Evolutionary conservation across 2,888 invertebrate species (phyloP), one percentile per base, ranked within the genome.

Genomic region (Deilephila porcellus): DNA sequence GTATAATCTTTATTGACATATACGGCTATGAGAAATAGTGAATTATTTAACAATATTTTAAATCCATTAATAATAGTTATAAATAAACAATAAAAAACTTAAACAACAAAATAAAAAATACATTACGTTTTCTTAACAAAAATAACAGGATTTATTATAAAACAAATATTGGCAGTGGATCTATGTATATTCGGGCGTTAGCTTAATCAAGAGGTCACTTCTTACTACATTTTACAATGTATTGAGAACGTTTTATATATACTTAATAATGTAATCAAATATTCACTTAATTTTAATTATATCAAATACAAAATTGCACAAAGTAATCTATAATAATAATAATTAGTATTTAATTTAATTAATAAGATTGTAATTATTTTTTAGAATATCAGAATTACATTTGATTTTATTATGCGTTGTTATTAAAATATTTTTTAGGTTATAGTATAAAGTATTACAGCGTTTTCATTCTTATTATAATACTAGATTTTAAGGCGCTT

Each of bases 401-500:
- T 56, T 29, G 52, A 56, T 52, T 71, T 60, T 71, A 60, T 67
- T 71, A 60, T 32, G 37, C 25, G 34, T 53, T 53, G 45, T 52
- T 52, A 62, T 52, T 11, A 11, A 45, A 45, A 14, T 45, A 45
- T 1, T 45, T 45, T 45, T 45, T 45, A 45, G 45, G 45, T 45
- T 45, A 11, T 11, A 45, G 45, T 45, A 45, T 11, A 45, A 45
- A 11, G 11, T 45, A 45, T 14, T 45, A 45, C 88, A 88, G 89
- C 90, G 87, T 91, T 92, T 91, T 91, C 85, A 91, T 90, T 91
- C 86, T 87, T 83, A 83, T 76, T 74, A 75, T 60, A n/a, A n/a
- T 53, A 25, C 25, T 72, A 32, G 11, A 32, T n/a, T 52, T 52
- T 70, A 67, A 71, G 64, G 17, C 45, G 29, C 8, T 8, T 60